A percentile compares a stretch with the other conserved stretches of the same genome.
Conservation (phyloP, 2,113 vertebrate species). For the Cinclus mexicanus region DNA sequence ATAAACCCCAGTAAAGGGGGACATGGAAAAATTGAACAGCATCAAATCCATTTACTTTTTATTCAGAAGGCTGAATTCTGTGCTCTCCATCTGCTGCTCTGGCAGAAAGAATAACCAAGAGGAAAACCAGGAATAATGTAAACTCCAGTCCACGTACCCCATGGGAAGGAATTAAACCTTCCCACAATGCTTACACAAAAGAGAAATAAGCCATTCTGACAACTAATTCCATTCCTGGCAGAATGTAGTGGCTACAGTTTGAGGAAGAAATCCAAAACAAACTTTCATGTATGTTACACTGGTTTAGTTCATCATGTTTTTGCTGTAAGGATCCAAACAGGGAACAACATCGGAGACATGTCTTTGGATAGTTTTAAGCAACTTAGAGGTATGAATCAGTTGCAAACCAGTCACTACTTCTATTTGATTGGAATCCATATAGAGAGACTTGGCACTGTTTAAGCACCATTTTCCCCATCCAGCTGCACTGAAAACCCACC, state of each 20-base stretch:
- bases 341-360: not conserved
- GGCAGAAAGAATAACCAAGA: not conserved
- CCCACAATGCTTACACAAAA: not conserved
- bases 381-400: not conserved
- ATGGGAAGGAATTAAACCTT: not conserved
- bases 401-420: not conserved
- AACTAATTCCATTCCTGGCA: not conserved
- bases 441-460: not conserved
- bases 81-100: not conserved
- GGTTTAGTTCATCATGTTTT: not conserved
- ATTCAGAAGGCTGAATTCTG: not conserved
- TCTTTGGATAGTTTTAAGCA: not conserved
- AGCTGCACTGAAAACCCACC: not conserved
- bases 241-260: not conserved
- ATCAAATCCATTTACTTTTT: not conserved
- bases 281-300: not conserved
- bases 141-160: not conserved
- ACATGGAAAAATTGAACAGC: not conserved
- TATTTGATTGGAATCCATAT: rapidly evolving
- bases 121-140: not conserved
- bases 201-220: not conserved
- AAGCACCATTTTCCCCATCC: not conserved
- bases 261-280: not conserved
- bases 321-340: not conserved
- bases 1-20: not conserved